Evolutionary conservation across 2,888 invertebrate species (phyloP).

Genomic region (Drosophila tanythrix): DNA sequence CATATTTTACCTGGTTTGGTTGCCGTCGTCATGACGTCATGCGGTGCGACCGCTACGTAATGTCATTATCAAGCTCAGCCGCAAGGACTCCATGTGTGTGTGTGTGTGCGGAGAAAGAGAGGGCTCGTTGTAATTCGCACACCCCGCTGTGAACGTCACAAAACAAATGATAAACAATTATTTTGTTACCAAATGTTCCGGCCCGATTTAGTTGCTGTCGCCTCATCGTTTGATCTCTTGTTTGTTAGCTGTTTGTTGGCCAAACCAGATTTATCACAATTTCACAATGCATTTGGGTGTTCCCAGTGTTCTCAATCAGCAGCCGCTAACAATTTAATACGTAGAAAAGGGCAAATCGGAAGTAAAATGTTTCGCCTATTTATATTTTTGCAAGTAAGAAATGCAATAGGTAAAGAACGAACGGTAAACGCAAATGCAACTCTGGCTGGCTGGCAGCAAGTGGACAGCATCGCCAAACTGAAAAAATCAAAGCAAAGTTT

Average conservation of each 20-base stretch:
- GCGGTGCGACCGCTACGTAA: conserved; percentile 67
- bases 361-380: conserved; percentile 59
- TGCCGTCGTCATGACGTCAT: conserved; percentile 69
- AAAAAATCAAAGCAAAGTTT: conserved; percentile 37
- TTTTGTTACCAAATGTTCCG: conserved; percentile 62
- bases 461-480: conserved; percentile 32
- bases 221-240: conserved; percentile 60
- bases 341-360: conserved; percentile 72
- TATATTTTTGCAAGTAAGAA: conserved; percentile 33
- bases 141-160: conserved; percentile 74
- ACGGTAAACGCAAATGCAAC: conserved; percentile 29
- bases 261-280: conserved; percentile 66
- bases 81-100: conserved; percentile 42
- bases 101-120: not conserved
- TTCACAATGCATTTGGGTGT: conserved; percentile 72
- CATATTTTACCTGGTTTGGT: conserved; percentile 56
- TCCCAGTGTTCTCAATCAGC: conserved; percentile 67
- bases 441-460: conserved; percentile 27
- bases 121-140: conserved; percentile 48
- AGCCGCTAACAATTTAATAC: conserved; percentile 77
- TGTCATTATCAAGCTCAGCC: conserved; percentile 77
- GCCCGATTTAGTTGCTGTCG: conserved; percentile 56
- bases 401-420: conserved; percentile 2
- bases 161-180: conserved; percentile 82
- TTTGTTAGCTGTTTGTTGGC: conserved; percentile 49